Conservation (phyloP, 2,888 invertebrate genomes). For the Ceriagrion tenellum region DNA sequence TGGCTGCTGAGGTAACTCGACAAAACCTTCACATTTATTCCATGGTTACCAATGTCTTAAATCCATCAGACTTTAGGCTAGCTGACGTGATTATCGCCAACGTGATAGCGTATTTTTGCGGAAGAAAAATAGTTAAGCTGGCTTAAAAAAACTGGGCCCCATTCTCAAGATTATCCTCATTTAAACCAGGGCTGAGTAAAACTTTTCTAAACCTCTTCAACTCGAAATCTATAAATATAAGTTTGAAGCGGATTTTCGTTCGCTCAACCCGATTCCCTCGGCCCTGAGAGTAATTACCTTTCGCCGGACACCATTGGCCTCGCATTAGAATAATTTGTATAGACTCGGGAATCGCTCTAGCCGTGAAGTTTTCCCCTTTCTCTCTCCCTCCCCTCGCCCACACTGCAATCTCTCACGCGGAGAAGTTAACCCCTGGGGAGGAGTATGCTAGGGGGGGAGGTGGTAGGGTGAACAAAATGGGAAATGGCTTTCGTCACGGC, state of each 20-base stretch:
- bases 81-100: no score
- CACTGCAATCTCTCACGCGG: not conserved
- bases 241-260: not conserved
- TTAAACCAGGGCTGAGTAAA: not conserved
- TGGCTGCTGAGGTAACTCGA: no score
- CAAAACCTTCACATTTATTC: no score
- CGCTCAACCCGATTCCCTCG: not conserved
- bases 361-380: not conserved
- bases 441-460: no score
- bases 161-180: no score
- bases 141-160: no score
- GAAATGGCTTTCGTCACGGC: conserved; percentile 32
- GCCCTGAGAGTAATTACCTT: not conserved
- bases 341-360: not conserved
- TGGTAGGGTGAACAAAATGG: not conserved
- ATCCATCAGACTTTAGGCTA: no score
- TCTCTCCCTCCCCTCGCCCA: not conserved
- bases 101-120: no score
- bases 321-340: conserved; percentile 1
- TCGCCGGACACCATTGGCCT: not conserved
- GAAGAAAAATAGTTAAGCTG: no score
- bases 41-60: no score
- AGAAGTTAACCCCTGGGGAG: not conserved
- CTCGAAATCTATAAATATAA: not conserved
- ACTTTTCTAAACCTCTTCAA: not conserved